Conservation (phyloP, 2,113 vertebrate species). For the Pedetes capensis region DNA sequence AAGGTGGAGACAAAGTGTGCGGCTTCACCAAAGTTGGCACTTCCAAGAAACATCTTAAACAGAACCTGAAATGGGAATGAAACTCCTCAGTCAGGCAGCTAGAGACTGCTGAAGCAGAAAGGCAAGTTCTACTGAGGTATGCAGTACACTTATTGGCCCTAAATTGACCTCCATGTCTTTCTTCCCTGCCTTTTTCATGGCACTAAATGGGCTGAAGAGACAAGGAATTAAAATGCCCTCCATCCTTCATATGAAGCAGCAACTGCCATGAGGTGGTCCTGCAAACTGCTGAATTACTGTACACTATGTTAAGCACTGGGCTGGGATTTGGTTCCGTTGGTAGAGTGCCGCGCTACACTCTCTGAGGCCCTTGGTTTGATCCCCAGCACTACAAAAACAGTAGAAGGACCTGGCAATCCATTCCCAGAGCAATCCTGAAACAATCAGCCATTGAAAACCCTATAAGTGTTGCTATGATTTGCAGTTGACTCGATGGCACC, state of each 20-base stretch:
- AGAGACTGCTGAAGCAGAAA: neutral
- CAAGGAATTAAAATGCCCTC: neutral
- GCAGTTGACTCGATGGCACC: too few relatives aligned
- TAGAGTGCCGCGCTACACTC: too few relatives aligned
- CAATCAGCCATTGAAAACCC: too few relatives aligned
- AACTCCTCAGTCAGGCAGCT: neutral
- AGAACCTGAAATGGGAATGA: conserved; percentile 87
- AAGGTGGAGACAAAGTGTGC: conserved; percentile 97
- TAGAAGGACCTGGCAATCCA: too few relatives aligned
- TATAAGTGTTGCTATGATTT: too few relatives aligned
- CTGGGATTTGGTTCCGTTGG: too few relatives aligned
- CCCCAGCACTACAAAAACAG: too few relatives aligned
- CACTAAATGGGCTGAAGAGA: neutral
- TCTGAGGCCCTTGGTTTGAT: too few relatives aligned
- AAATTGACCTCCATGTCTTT: neutral
- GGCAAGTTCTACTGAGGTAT: neutral
- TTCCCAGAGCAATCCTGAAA: too few relatives aligned
- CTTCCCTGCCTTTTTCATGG: neutral
- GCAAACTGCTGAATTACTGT: neutral
- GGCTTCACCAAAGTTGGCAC: conserved; percentile 95
- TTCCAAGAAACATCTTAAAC: conserved; percentile 99
- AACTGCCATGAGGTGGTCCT: neutral
- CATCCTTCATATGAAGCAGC: neutral
- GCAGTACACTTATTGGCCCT: neutral
- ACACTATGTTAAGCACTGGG: neutral